Conservation (phyloP, 2,797 vertebrate species). For the Helarctos malayanus region DNA sequence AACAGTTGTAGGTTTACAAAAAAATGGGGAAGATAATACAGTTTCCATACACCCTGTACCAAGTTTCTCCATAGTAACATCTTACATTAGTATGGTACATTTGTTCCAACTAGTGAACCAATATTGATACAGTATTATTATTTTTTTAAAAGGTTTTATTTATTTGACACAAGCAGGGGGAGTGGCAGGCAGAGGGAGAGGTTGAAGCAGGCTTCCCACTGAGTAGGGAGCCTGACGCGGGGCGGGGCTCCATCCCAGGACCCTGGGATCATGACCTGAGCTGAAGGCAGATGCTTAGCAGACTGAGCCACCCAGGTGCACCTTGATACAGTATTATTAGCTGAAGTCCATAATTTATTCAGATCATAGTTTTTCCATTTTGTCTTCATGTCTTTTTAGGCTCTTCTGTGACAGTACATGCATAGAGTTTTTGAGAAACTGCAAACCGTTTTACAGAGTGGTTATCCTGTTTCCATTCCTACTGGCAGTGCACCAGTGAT, state of each 20-base stretch:
- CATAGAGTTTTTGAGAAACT: conserved; percentile 12
- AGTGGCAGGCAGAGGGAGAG: too few relatives aligned
- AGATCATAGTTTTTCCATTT: background rate
- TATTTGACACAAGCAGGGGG: too few relatives aligned
- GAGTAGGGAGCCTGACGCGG: too few relatives aligned
- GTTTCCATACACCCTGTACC: background rate
- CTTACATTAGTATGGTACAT: background rate
- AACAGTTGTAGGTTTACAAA: conserved; percentile 17
- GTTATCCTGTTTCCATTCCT: background rate
- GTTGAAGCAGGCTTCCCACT: too few relatives aligned
- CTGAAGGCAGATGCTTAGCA: too few relatives aligned
- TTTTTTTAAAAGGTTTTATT: too few relatives aligned
- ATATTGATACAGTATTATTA: background rate
- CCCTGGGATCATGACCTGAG: too few relatives aligned
- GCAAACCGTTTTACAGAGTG: background rate
- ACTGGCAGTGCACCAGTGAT: background rate
- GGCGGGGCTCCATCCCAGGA: too few relatives aligned
- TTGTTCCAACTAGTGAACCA: background rate
- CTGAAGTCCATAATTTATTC: background rate
- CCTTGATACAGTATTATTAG: background rate
- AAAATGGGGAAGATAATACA: background rate
- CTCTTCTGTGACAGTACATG: background rate
- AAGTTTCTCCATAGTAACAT: background rate
- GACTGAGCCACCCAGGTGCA: too few relatives aligned
- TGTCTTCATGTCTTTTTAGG: background rate